Evolutionary conservation across 2,888 invertebrate species (phyloP).

Genomic region (Hirtodrosophila cameraria): DNA sequence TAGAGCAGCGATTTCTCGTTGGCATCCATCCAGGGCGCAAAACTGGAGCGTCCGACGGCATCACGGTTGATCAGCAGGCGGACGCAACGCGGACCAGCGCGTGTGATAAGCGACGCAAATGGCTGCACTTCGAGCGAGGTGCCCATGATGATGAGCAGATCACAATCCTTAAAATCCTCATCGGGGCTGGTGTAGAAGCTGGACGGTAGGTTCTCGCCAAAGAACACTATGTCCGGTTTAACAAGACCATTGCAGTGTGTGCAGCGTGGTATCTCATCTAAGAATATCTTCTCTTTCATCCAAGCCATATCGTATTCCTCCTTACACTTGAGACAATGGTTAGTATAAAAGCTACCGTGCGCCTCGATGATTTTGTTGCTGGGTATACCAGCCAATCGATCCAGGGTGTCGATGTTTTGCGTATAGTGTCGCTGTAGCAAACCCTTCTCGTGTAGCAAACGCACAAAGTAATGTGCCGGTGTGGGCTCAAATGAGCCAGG

Average conservation of each 20-base stretch:
- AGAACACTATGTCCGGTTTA: conserved; percentile 98
- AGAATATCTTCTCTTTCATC: conserved; percentile 93
- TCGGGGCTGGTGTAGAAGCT: conserved; percentile 89
- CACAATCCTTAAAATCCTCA: conserved; percentile 93
- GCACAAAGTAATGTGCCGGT: conserved; percentile 94
- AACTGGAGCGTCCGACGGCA: conserved; percentile 86
- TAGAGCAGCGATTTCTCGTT: conserved; percentile 88
- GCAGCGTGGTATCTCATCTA: conserved; percentile 91
- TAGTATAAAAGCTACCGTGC: conserved; percentile 96
- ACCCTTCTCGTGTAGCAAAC: conserved; percentile 92
- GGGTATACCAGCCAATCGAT: conserved; percentile 92
- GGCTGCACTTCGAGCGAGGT: conserved; percentile 97
- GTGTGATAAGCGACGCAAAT: conserved; percentile 94
- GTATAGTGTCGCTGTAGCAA: conserved; percentile 90
- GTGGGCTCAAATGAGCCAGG: conserved; percentile 96
- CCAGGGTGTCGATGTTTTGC: conserved; percentile 97
- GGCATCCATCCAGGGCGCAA: conserved; percentile 69
- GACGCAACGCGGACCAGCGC: conserved; percentile 89
- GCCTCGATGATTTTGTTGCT: conserved; percentile 95
- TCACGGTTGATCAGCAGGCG: conserved; percentile 95
- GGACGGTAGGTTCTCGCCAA: conserved; percentile 94
- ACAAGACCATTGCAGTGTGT: conserved; percentile 91
- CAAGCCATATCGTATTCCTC: conserved; percentile 90
- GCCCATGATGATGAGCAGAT: conserved; percentile 96
- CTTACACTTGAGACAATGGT: conserved; percentile 92